Base-by-base conservation (phyloP, 2,888 invertebrate species). In the Coelopa pilipes region DNA sequence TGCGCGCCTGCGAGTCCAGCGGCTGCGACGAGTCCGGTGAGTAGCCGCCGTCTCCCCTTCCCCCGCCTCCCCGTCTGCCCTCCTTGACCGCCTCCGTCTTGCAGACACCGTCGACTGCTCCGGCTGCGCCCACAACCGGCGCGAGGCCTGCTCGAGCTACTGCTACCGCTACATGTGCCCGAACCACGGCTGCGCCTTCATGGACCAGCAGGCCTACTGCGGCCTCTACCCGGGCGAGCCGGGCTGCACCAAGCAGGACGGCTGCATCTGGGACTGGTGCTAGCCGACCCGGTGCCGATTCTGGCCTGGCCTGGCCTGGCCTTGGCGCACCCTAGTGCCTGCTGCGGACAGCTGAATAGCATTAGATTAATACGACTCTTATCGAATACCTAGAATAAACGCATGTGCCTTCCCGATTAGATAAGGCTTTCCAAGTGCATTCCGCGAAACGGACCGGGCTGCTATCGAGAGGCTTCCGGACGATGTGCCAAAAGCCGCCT, bases 251-350 rank as follows among this genome's bases (percentile, higher is more conserved):
- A 70, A 74, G 24, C 55, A 59, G 12, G 79, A 82, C 72, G 85
- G 84, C 1, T 84, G 85, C 65, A 74, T 82, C 15, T 82, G 83
- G 82, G 74, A 81, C 49, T 84, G 84, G 84, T 84, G 83, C 62
- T 75, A 34, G 34, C 34, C 34, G 34, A 34, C 34, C n/a, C n/a
- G n/a, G n/a, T n/a, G n/a, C n/a, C n/a, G n/a, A n/a, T n/a, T n/a
- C n/a, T n/a, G n/a, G n/a, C n/a, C n/a, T n/a, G n/a, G n/a, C n/a
- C n/a, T n/a, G n/a, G n/a, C n/a, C n/a, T n/a, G n/a, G n/a, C n/a
- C n/a, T n/a, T n/a, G n/a, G n/a, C n/a, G n/a, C n/a, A n/a, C n/a
- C n/a, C n/a, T n/a, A n/a, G n/a, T n/a, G n/a, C n/a, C n/a, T n/a
- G n/a, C n/a, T n/a, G n/a, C n/a, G n/a, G n/a, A n/a, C n/a, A n/a